Percentiles rank a stretch among this genome's conserved stretches.
Conservation (phyloP, 1,140 invertebrate genomes). For the Epicauta chinensis region DNA sequence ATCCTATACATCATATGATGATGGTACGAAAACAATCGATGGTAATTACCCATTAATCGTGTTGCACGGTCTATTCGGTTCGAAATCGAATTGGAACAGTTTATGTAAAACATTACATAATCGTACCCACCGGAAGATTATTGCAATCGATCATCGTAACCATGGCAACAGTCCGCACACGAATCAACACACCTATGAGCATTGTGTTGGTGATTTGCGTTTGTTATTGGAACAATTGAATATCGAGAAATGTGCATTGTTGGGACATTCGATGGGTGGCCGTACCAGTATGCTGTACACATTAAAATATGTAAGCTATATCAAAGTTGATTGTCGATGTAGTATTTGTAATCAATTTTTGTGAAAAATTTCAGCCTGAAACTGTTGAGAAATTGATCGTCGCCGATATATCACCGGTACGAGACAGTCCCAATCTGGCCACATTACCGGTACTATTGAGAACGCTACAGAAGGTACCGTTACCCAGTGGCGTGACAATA, state of each 20-base stretch:
- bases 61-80: slow-evolving; percentile 77
- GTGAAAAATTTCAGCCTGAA: slow-evolving; percentile 65
- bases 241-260: slow-evolving; percentile 56
- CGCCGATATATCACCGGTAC: slow-evolving; percentile 76
- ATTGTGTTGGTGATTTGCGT: slow-evolving; percentile 66
- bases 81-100: slow-evolving; percentile 74
- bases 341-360: background rate
- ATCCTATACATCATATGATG: slow-evolving; percentile 50
- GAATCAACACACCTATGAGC: slow-evolving; percentile 57
- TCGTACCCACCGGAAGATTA: slow-evolving; percentile 53
- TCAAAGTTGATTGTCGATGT: too few species aligned
- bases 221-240: slow-evolving; percentile 54
- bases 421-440: slow-evolving; percentile 54
- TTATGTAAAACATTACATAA: slow-evolving; percentile 62
- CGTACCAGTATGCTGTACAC: slow-evolving; percentile 73
- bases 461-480: slow-evolving; percentile 54
- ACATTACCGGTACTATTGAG: slow-evolving; percentile 59
- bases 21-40: slow-evolving; percentile 34
- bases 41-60: slow-evolving; percentile 58
- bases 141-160: slow-evolving; percentile 77
- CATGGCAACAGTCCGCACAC: slow-evolving; percentile 84
- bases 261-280: slow-evolving; percentile 91
- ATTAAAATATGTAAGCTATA: slow-evolving; percentile 50
- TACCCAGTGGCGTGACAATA: slow-evolving; percentile 54
- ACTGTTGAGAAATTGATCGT: slow-evolving; percentile 72